phyloP scores from a whole-genome alignment of 2,113 vertebrate species.

The Phyllostomus hastatus region DNA sequence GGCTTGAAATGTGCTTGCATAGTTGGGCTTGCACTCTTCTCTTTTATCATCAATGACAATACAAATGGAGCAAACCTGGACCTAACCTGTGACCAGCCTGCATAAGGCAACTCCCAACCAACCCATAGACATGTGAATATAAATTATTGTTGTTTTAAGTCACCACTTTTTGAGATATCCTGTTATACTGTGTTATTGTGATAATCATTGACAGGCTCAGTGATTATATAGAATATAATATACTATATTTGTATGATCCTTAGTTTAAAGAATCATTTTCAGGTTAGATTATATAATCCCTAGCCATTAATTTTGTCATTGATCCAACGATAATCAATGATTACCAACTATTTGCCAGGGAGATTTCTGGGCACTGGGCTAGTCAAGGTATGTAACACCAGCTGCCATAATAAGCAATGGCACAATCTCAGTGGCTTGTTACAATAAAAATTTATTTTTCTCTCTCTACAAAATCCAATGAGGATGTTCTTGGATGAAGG shows the following conservation, averaged over 20 bases:
- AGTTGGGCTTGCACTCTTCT: neutral
- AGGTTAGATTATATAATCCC: neutral
- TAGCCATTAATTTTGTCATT: neutral
- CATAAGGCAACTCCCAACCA: neutral
- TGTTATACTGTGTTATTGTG: neutral
- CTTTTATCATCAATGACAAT: neutral
- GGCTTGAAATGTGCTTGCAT: neutral
- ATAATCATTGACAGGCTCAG: neutral
- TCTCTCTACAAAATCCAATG: neutral
- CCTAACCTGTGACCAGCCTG: neutral
- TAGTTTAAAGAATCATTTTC: conserved; percentile 25
- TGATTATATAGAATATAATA: neutral
- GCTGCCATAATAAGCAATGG: neutral
- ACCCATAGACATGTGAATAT: neutral
- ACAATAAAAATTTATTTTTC: neutral
- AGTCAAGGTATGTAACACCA: neutral
- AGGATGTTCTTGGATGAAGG: neutral
- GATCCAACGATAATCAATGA: neutral
- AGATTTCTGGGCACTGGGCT: neutral
- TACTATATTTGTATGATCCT: neutral
- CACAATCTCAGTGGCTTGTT: neutral
- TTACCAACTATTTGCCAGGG: neutral
- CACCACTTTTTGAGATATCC: neutral
- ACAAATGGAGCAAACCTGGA: neutral
- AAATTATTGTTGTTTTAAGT: neutral